Percentiles rank a stretch among this genome's conserved stretches.
phyloP scores from a whole-genome alignment of 2,797 vertebrate genomes.

The Halcyon badia region DNA sequence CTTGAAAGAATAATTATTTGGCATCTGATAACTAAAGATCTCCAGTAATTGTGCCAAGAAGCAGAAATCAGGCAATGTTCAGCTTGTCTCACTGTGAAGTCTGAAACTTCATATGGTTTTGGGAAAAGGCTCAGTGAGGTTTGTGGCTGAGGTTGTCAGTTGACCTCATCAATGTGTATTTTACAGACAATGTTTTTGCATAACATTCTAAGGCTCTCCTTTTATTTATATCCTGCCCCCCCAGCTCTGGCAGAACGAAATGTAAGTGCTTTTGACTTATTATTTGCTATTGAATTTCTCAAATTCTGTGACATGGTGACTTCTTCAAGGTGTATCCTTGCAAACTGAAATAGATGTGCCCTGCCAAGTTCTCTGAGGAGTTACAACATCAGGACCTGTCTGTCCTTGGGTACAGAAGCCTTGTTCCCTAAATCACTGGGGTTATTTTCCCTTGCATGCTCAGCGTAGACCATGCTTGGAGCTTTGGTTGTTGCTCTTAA shows the following conservation, averaged over 20 bases:
- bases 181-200: background rate
- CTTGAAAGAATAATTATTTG: background rate
- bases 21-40: background rate
- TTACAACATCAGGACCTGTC: background rate
- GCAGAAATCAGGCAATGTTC: background rate
- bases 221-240: background rate
- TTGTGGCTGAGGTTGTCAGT: background rate
- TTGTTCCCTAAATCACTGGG: background rate
- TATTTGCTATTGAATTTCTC: background rate
- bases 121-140: background rate
- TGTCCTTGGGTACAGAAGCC: background rate
- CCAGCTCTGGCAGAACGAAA: background rate
- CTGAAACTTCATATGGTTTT: background rate
- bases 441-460: background rate
- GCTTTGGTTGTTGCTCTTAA: background rate
- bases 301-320: background rate
- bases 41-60: conserved; percentile 1
- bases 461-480: background rate
- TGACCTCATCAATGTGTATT: background rate
- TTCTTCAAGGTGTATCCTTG: background rate
- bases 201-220: background rate
- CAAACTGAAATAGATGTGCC: background rate
- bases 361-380: background rate
- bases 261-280: background rate
- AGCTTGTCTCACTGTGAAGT: background rate